phyloP scores from a whole-genome alignment of 2,113 vertebrate species.

The Helogale parvula region DNA sequence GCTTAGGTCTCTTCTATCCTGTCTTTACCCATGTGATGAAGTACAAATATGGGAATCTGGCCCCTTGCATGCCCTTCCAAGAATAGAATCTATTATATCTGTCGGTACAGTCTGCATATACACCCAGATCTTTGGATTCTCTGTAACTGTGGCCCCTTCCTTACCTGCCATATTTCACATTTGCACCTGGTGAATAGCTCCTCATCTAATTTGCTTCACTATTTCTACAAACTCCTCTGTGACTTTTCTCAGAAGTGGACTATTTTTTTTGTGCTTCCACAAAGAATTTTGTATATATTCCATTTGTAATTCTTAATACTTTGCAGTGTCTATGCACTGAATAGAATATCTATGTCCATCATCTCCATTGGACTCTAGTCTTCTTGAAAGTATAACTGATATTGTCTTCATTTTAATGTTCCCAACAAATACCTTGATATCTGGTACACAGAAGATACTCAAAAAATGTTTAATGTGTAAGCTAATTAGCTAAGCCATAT shows the following conservation, averaged over 20 bases:
- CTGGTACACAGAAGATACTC: not conserved
- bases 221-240: not conserved
- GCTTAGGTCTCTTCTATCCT: not conserved
- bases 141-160: not conserved
- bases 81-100: not conserved
- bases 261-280: not conserved
- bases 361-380: not conserved
- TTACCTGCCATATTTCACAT: not conserved
- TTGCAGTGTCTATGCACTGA: not conserved
- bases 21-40: not conserved
- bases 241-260: not conserved
- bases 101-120: fast-evolving
- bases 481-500: not conserved
- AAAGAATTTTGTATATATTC: not conserved
- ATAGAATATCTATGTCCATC: not conserved
- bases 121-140: not conserved
- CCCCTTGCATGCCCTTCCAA: too few relatives aligned
- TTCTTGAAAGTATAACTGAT: not conserved
- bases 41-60: not conserved
- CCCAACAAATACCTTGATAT: not conserved
- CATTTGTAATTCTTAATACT: not conserved
- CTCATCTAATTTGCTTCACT: not conserved
- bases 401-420: not conserved
- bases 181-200: not conserved
- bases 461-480: not conserved